Evolutionary conservation across 2,888 invertebrate genomes (phyloP).

Genomic region (Lasioglossum malachurum): DNA sequence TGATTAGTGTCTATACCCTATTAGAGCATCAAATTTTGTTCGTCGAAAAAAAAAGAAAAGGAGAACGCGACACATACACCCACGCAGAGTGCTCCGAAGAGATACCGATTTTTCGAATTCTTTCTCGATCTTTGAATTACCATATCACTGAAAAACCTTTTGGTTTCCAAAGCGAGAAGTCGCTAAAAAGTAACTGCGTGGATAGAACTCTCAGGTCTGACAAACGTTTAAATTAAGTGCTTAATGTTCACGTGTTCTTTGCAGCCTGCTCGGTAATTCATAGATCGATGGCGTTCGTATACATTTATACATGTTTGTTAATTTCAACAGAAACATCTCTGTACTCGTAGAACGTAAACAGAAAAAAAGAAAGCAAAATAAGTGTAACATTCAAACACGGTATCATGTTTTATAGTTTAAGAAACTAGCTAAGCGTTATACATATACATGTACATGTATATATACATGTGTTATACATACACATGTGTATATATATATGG

Average conservation of each 20-base stretch:
- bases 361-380: neutral
- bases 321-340: slow-evolving; percentile 43
- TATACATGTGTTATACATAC: neutral
- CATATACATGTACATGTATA: neutral
- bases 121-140: slow-evolving; percentile 71
- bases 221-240: slow-evolving; percentile 72
- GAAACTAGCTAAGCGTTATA: neutral
- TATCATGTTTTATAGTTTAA: slow-evolving; percentile 20
- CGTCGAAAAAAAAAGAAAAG: slow-evolving; percentile 44
- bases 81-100: slow-evolving; percentile 44
- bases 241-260: slow-evolving; percentile 77
- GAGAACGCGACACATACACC: slow-evolving; percentile 64
- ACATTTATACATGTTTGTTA: neutral
- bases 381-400: neutral
- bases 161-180: slow-evolving; percentile 54
- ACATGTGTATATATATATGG: neutral
- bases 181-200: slow-evolving; percentile 75
- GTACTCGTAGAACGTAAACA: slow-evolving; percentile 1
- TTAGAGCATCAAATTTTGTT: slow-evolving; percentile 73
- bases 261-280: slow-evolving; percentile 67
- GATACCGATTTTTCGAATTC: slow-evolving; percentile 39
- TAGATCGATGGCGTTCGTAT: slow-evolving; percentile 53
- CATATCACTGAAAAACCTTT: slow-evolving; percentile 34
- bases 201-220: slow-evolving; percentile 76
- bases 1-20: slow-evolving; percentile 77